These are phyloP conservation scores for Pipra filicauda DNA, from an alignment of 2,113 vertebrate species.

Conservation along the genomic window DNA sequence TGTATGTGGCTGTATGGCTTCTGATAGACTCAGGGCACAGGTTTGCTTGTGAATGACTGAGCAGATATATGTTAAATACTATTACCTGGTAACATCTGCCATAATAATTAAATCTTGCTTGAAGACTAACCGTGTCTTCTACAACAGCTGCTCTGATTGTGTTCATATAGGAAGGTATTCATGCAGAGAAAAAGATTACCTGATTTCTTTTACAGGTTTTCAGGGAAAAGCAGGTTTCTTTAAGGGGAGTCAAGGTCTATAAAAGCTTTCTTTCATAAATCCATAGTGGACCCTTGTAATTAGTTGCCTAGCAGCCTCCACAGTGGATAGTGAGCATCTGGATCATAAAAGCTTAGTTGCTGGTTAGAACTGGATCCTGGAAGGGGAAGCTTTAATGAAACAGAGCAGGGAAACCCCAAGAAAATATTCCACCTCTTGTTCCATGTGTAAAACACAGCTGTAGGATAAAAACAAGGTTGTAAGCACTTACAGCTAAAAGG, in stretches of 20 bases:
- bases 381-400: background rate
- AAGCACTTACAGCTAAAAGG: background rate
- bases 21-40: background rate
- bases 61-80: background rate
- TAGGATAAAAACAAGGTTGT: background rate
- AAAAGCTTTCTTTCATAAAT: background rate
- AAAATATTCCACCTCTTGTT: background rate
- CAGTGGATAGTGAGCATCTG: background rate
- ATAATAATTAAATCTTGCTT: background rate
- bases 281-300: background rate
- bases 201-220: background rate
- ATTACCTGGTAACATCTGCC: conserved; percentile 22
- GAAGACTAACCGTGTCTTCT: background rate
- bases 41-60: background rate
- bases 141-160: background rate
- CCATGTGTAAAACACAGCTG: background rate
- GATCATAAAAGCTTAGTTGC: background rate
- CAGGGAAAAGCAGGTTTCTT: background rate
- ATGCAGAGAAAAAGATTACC: background rate
- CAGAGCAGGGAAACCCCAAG: background rate
- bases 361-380: background rate
- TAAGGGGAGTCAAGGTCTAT: background rate
- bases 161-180: background rate
- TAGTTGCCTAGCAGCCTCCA: background rate
- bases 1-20: background rate